Evolutionary conservation across 2,888 invertebrate species (phyloP).

Genomic region (Coelinius sp.): DNA sequence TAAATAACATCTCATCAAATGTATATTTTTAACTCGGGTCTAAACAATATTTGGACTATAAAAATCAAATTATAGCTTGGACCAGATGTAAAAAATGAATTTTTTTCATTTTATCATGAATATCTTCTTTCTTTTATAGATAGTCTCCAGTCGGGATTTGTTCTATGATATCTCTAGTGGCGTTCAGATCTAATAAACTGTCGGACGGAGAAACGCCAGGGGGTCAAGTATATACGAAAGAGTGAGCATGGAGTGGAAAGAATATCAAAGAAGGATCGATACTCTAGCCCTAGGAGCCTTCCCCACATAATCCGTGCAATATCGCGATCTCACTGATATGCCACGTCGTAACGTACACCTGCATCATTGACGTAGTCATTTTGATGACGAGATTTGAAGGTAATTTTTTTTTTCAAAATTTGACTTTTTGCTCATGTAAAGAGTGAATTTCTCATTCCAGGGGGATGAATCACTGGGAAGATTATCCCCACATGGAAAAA

Average conservation of each 20-base stretch:
- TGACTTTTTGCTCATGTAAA: too few relatives aligned
- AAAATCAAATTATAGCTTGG: neutral
- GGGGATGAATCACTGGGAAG: too few relatives aligned
- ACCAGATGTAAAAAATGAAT: neutral
- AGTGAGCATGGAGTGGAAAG: slow-evolving; percentile 24
- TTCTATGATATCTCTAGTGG: neutral
- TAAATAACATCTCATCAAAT: slow-evolving; percentile 51
- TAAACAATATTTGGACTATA: slow-evolving; percentile 52
- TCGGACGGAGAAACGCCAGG: slow-evolving; percentile 22
- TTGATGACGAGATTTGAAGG: neutral
- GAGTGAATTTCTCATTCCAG: too few relatives aligned
- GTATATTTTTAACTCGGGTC: slow-evolving; percentile 67
- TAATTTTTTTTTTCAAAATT: too few relatives aligned
- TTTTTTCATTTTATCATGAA: too few relatives aligned
- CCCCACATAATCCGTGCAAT: slow-evolving; percentile 59
- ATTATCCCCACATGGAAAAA: too few relatives aligned
- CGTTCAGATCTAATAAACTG: slow-evolving; percentile 54
- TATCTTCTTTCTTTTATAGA: too few relatives aligned
- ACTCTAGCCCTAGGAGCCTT: slow-evolving; percentile 38
- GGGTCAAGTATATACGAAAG: slow-evolving; percentile 28
- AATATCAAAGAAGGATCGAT: slow-evolving; percentile 54
- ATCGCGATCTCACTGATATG: slow-evolving; percentile 56
- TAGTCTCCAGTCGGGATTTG: neutral
- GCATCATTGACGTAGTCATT: slow-evolving; percentile 41
- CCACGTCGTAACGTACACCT: slow-evolving; percentile 60